Evolutionary conservation across 1,140 invertebrate genomes (phyloP), one percentile per base, ranked within the genome.

Genomic region (Gonioctena quinquepunctata): DNA sequence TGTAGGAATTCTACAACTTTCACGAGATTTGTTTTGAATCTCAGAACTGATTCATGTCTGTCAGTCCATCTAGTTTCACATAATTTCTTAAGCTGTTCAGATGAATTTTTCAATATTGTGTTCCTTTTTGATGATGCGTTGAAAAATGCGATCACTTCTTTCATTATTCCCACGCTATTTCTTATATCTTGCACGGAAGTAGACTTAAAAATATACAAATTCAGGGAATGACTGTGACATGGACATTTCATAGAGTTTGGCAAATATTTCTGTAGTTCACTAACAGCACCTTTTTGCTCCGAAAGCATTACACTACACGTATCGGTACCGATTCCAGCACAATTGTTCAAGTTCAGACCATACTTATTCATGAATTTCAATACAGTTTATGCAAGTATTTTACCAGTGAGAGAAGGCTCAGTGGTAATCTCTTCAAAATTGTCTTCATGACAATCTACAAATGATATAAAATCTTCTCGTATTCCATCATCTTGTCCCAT

Each of bases 261-360:
- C 33, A 26, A 23, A 26, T 42, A 19, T 62, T 21, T 28, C 16
- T 62, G 25, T 27, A 61, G 61, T 73, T 73, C 68, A 54, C 48
- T 22, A 59, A 76, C 72, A 23, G 75, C 74, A 5, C 77, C 77
- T 49, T 56, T 49, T 48, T 50, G 26, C 63, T 78, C 72, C n/a
- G 73, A 77, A 13, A 50, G 26, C 77, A 79, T 79, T 2, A 78
- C 72, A 7, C 62, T 68, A 61, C 79, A 81, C 50, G 69, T 68
- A 67, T 79, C 76, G 8, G 33, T 42, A n/a, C 33, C 33, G n/a
- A 42, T 42, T 13, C 11, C 11, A 42, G n/a, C 33, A 42, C 33
- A 42, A 42, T 42, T 42, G n/a, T 42, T 3, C 1, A n/a, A 42
- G 4, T 42, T 42, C 1, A n/a, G 4, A n/a, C n/a, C n/a, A n/a